Percentiles rank a stretch among this genome's conserved stretches.
Conservation (phyloP, 1,140 invertebrate genomes). For the Andricus grossulariae region DNA sequence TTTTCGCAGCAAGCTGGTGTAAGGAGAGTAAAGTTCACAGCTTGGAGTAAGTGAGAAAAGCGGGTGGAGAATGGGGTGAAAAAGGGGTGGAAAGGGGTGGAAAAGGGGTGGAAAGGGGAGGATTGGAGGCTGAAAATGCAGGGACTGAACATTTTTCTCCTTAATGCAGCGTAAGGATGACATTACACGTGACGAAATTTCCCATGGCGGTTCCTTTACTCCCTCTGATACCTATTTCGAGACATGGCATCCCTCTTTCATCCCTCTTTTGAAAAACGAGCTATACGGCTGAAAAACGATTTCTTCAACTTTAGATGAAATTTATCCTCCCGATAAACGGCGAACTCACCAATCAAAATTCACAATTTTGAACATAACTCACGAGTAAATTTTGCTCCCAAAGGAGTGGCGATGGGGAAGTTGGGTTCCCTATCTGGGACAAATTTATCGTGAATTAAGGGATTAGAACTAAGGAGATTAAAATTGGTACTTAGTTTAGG, state of each 20-base stretch:
- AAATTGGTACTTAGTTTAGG: constrained; percentile 4
- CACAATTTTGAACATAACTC: constrained; percentile 15
- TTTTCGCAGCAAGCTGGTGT: constrained; percentile 18
- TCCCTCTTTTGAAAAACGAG: background rate
- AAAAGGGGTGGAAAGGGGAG: background rate
- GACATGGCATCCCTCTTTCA: background rate
- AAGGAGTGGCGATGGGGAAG: background rate
- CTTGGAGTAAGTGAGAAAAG: constrained; percentile 8
- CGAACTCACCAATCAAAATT: constrained; percentile 8
- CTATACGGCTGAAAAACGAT: background rate
- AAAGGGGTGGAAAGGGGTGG: background rate
- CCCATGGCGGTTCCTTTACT: constrained; percentile 22
- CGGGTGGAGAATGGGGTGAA: background rate
- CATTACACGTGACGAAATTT: constrained; percentile 28
- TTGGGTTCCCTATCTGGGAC: constrained; percentile 6
- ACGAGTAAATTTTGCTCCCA: constrained; percentile 6
- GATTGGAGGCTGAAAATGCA: constrained; percentile 1
- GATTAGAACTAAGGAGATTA: constrained; percentile 13
- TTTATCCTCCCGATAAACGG: background rate
- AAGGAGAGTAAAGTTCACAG: background rate
- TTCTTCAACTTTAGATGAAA: background rate
- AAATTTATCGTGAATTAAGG: constrained; percentile 22
- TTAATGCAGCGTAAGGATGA: constrained; percentile 23
- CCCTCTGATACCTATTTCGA: constrained; percentile 13
- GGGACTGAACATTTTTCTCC: constrained; percentile 23